These are phyloP conservation scores for Eupithecia insigniata DNA, from an alignment of 2,888 invertebrate genomes.

Conservation along the genomic window DNA sequence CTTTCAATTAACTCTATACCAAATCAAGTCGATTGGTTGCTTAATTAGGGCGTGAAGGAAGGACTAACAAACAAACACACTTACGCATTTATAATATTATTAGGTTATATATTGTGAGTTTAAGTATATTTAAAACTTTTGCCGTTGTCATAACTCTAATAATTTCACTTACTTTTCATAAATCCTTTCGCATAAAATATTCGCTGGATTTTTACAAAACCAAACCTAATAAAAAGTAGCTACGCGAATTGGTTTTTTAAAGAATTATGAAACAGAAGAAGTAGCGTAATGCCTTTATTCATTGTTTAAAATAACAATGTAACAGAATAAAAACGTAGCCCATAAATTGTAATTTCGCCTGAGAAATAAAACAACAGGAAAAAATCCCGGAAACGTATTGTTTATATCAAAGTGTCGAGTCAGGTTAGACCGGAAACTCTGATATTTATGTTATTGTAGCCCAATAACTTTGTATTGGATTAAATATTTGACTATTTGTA, in stretches of 20 bases:
- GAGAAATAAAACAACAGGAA: slow-evolving; percentile 6
- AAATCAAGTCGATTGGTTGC: too few relatives aligned
- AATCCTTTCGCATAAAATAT: too few relatives aligned
- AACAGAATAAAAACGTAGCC: not conserved
- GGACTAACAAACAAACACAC: too few relatives aligned
- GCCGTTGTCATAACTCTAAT: too few relatives aligned
- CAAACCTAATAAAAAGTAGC: not conserved
- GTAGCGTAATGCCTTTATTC: not conserved
- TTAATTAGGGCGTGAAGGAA: too few relatives aligned
- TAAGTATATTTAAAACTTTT: too few relatives aligned
- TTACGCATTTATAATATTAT: too few relatives aligned
- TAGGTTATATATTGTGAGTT: too few relatives aligned
- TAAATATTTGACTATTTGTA: not conserved
- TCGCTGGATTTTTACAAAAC: too few relatives aligned
- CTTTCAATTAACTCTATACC: too few relatives aligned
- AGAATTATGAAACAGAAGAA: not conserved
- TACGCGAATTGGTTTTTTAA: not conserved
- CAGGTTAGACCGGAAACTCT: not conserved
- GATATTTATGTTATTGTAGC: not conserved
- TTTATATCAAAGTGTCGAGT: not conserved
- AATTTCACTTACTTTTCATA: too few relatives aligned
- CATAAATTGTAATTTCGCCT: slow-evolving; percentile 1
- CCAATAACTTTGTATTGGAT: not conserved
- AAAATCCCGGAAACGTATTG: slow-evolving; percentile 2
- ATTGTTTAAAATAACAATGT: not conserved